Base-by-base conservation (phyloP, 2,888 invertebrate genomes). In the Drosophila mimetica region DNA sequence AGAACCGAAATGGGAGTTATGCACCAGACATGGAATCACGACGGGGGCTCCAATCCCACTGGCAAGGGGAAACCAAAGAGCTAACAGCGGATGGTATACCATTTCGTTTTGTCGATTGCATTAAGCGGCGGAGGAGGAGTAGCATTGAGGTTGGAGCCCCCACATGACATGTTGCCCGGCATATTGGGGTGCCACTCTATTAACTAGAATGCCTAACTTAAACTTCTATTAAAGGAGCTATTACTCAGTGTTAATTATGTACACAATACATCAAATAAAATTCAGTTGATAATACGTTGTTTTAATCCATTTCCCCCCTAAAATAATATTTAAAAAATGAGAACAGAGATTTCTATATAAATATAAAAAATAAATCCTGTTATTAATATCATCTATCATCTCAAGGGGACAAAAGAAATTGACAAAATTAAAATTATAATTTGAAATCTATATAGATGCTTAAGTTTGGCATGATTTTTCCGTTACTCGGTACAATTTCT, bases 31-130 rank as follows among this genome's bases (percentile, higher is more conserved):
- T 64, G 36, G 36, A 18, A 25, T 5, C 30, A 39, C 36, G 11
- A 14, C 30, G 36, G 65, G 34, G 20, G 7, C 51, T 22, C 36
- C 30, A 14, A 20, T 20, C 22, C 37, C 36, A 25, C 28, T 28
- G 42, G 16, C n/a, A n/a, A 14, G 28, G 47, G 39, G 9, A 32
- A 25, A 20, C 46, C 32, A 48, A 61, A 64, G 60, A 42, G 65
- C 65, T 34, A 22, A 14, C 20, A 41, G 41, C 63, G 61, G 65
- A 64, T 53, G 53, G 66, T 30, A 58, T 50, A 14, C 47, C 25
- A n/a, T 71, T 70, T 48, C 48, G 42, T 71, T 63, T 71, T 71
- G 72, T 54, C 64, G 72, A 72, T 72, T 63, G 48, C 63, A 54
- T 50, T 63, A 71, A 44, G 25, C 41, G 46, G 28, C 32, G 52